Evolutionary conservation across 2,888 invertebrate genomes (phyloP).

Genomic region (Prenolepis imparis): DNA sequence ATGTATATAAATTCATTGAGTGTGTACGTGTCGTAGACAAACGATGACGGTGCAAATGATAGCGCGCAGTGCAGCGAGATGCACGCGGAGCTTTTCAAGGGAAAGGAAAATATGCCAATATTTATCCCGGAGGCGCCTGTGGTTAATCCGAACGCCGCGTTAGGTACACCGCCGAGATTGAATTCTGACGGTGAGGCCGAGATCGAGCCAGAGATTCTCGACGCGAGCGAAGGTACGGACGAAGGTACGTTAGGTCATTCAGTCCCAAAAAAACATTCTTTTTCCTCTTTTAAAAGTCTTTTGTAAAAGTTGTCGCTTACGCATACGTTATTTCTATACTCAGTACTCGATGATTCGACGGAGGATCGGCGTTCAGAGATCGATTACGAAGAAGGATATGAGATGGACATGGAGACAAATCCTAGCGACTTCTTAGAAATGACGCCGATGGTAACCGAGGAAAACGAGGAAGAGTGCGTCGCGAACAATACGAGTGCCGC

Average conservation of each 20-base stretch:
- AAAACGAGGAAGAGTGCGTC: constrained; percentile 67
- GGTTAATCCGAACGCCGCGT: constrained; percentile 85
- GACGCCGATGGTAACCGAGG: constrained; percentile 82
- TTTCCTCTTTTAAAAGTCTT: neutral
- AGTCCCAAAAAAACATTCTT: neutral
- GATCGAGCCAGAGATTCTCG: constrained; percentile 81
- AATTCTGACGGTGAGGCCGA: constrained; percentile 84
- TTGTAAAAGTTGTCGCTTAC: neutral
- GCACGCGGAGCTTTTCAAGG: constrained; percentile 71
- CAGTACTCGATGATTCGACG: constrained; percentile 64
- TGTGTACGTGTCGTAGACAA: constrained; percentile 46
- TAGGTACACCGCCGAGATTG: constrained; percentile 85
- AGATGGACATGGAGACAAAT: constrained; percentile 86
- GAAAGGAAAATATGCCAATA: constrained; percentile 83
- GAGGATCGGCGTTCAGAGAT: constrained; percentile 82
- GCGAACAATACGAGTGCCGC: constrained; percentile 39
- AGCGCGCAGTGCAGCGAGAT: constrained; percentile 36
- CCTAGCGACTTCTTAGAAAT: constrained; percentile 85
- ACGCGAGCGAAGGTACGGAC: constrained; percentile 80
- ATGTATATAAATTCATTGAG: neutral
- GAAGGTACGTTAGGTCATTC: constrained; percentile 77
- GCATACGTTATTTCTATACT: neutral
- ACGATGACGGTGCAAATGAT: constrained; percentile 44
- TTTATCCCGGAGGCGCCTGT: constrained; percentile 85
- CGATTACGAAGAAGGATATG: constrained; percentile 78